Evolutionary conservation across 1,140 invertebrate species (phyloP), one percentile per base, ranked within the genome.

Genomic region (Cherax destructor): DNA sequence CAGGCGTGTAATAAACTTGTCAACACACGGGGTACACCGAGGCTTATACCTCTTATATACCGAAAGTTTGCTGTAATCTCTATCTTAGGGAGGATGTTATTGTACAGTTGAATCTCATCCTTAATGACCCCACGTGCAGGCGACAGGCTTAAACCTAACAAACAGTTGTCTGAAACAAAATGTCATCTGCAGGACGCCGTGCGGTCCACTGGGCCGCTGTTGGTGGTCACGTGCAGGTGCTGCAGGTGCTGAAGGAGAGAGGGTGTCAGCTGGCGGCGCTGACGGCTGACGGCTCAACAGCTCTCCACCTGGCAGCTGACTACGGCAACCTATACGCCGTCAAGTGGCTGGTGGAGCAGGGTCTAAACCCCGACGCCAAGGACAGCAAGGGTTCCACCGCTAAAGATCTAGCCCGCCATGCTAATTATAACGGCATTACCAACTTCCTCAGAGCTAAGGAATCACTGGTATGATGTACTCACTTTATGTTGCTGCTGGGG

Each of bases 341-440:
- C n/a, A 83, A 83, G n/a, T 83, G 81, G 81, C 59, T 83, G 21
- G 56, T 83, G 52, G n/a, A 61, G 6, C 21, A 83, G 13, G 81
- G 81, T 3, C 9, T 61, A 3, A 16, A 69, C 59, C n/a, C 30
- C 5, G 41, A 16, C 81, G 21, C 13, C 13, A 78, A 21, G 49
- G 24, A 78, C 18, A 16, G 6, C 7, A n/a, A 1, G 11, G 76
- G 76, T 1, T 78, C 1, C n/a, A 78, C 30, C n/a, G 76, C 76
- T 18, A 47, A 78, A 18, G 30, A 78, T 13, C 76, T 78, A 10
- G 76, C 76, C 2, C 30, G 18, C 1, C 30, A 21, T 7, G 76
- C 76, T 24, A 78, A 30, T 7, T 21, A 78, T 16, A 18, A 0
- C 10, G 76, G 30, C 30, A n/a, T 78, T 18, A 18, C 18, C 30